These are phyloP conservation scores for Onychostoma macrolepis DNA, from an alignment of 2,113 vertebrate species.

Conservation along the genomic window DNA sequence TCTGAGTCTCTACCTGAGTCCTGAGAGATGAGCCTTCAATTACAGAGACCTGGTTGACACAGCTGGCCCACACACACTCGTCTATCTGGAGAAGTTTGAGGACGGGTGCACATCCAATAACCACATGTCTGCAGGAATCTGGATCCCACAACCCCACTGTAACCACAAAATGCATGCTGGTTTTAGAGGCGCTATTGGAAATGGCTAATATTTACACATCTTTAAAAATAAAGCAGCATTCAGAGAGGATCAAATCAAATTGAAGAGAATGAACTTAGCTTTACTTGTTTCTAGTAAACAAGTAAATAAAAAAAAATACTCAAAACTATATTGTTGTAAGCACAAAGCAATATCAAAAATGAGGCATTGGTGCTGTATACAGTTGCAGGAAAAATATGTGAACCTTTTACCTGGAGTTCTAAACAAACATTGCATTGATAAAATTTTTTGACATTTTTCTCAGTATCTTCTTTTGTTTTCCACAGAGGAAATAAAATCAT, in stretches of 20 bases:
- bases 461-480: not conserved
- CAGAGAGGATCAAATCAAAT: not conserved
- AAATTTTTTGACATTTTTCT: not conserved
- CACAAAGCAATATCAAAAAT: not conserved
- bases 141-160: slow-evolving; percentile 74
- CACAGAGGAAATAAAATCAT: not conserved
- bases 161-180: slow-evolving; percentile 33
- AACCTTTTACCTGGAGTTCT: not conserved
- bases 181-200: slow-evolving; percentile 17
- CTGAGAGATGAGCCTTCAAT: slow-evolving; percentile 69
- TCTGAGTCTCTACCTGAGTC: slow-evolving; percentile 68
- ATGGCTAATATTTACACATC: not conserved
- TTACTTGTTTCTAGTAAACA: not conserved
- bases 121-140: slow-evolving; percentile 65
- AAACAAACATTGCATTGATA: not conserved
- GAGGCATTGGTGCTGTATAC: not conserved
- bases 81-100: slow-evolving; percentile 75
- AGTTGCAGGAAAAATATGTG: slow-evolving; percentile 1
- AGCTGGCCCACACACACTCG: slow-evolving; percentile 77
- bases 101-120: slow-evolving; percentile 70
- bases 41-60: slow-evolving; percentile 72
- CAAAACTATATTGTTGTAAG: not conserved
- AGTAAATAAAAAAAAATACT: no score
- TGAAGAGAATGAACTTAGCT: not conserved
- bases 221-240: not conserved